Conservation (phyloP, 2,113 vertebrate species). For the Nymphicus hollandicus region DNA sequence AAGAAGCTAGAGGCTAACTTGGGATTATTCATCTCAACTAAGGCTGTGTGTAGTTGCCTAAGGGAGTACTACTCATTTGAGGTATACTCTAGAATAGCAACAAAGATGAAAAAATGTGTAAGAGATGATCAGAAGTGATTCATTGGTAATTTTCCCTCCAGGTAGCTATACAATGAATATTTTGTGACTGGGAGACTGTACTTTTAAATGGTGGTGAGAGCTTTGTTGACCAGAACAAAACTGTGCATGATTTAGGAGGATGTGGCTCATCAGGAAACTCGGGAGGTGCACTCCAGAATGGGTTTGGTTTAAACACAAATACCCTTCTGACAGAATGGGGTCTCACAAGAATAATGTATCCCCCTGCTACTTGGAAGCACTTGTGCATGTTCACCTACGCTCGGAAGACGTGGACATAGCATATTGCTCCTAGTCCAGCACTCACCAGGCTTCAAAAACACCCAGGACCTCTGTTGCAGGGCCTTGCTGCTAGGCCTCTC, state of each 20-base stretch:
- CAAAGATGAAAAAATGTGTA: neutral
- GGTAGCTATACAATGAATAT: neutral
- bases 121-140: neutral
- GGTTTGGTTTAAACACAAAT: neutral
- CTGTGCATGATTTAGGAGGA: neutral
- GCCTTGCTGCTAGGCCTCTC: neutral
- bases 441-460: neutral
- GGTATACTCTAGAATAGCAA: neutral
- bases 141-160: neutral
- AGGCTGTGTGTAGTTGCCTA: neutral
- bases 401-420: neutral
- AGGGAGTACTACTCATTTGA: neutral
- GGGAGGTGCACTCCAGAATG: neutral
- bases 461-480: neutral
- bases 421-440: neutral
- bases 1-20: neutral
- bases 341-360: neutral
- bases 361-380: neutral
- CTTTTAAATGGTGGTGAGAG: neutral
- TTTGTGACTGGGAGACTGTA: neutral
- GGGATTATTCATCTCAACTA: neutral
- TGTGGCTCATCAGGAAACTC: neutral
- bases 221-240: neutral
- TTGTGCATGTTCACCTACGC: accelerated
- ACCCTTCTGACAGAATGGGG: neutral